phyloP scores from a whole-genome alignment of 2,113 vertebrate species.

The Sardina pilchardus region DNA sequence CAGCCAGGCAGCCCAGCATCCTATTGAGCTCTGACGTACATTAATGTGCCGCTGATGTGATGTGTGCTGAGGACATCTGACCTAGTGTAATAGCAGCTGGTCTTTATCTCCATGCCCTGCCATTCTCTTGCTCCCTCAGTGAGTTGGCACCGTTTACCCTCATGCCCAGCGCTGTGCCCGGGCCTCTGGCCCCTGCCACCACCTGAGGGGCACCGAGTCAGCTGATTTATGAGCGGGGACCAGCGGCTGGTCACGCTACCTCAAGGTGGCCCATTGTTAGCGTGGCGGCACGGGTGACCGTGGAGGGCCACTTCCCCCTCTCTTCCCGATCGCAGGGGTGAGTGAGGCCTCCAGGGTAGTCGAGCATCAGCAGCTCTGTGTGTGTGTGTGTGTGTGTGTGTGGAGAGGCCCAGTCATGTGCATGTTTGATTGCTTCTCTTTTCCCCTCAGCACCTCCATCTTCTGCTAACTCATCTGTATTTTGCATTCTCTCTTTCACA shows the following conservation, averaged over 20 bases:
- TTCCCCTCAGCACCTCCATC: too few relatives aligned
- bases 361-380: neutral
- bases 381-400: neutral
- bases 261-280: slow-evolving; percentile 7
- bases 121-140: neutral
- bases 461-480: too few relatives aligned
- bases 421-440: neutral
- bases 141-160: neutral
- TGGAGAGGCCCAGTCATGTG: neutral
- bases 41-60: too few relatives aligned
- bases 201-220: neutral
- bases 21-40: neutral
- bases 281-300: neutral
- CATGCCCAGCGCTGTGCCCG: neutral
- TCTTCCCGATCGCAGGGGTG: neutral
- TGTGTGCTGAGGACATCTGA: neutral
- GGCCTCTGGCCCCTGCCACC: neutral
- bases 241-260: neutral
- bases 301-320: neutral
- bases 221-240: slow-evolving; percentile 5
- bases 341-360: too few relatives aligned
- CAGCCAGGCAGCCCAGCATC: neutral
- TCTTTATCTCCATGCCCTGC: neutral
- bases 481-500: neutral
- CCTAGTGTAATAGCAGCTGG: neutral